Conservation (phyloP, 1,140 invertebrate species). For the Heliothis virescens region DNA sequence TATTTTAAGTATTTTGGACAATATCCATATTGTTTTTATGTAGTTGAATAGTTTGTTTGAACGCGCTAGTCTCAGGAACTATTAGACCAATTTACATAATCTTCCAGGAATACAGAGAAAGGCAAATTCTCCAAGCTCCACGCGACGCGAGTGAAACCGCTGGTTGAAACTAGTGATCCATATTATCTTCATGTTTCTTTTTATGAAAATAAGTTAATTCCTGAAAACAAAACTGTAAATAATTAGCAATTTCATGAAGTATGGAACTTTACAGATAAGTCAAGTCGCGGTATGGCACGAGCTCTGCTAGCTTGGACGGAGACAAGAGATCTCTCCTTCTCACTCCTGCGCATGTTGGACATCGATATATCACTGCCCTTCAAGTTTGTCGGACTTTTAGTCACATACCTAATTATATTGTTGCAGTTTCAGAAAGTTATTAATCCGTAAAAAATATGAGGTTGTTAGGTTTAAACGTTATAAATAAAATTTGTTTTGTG, state of each 20-base stretch:
- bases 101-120: too few species aligned
- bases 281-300: conserved; percentile 63
- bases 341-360: conserved; percentile 73
- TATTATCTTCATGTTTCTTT: too few species aligned
- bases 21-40: too few species aligned
- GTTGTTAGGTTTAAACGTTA: neutral
- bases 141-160: too few species aligned
- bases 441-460: conserved; percentile 50
- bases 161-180: too few species aligned
- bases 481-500: neutral
- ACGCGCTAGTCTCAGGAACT: too few species aligned
- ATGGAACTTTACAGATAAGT: conserved; percentile 68
- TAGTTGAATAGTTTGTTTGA: neutral
- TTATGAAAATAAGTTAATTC: too few species aligned
- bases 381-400: conserved; percentile 69
- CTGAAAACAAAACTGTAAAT: neutral
- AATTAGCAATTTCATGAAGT: neutral
- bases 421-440: conserved; percentile 78
- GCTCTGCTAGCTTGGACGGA: conserved; percentile 71
- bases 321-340: conserved; percentile 70
- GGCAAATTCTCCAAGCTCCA: too few species aligned
- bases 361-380: conserved; percentile 76
- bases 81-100: too few species aligned
- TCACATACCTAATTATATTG: conserved; percentile 76
- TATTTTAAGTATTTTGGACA: too few species aligned